Percentiles rank a stretch among this genome's conserved stretches.
Evolutionary conservation across 2,113 vertebrate genomes (phyloP).

Genomic region (Paradoxurus hermaphroditus): DNA sequence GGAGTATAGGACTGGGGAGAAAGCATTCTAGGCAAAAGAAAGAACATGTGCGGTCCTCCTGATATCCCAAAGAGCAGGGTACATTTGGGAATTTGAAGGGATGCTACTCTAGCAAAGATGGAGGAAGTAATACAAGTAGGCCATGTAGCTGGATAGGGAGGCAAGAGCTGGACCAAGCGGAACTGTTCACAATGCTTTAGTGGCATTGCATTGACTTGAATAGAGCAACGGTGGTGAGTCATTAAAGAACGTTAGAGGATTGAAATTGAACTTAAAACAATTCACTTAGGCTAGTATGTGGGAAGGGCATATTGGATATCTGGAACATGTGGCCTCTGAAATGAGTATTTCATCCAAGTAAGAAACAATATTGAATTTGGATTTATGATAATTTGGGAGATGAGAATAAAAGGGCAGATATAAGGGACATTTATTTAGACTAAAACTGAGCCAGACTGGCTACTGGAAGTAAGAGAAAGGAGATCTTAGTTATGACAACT

Average conservation of each 20-base stretch:
- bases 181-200: not conserved
- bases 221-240: not conserved
- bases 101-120: not conserved
- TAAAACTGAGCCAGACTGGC: not conserved
- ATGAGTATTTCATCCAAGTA: not conserved
- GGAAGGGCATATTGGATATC: not conserved
- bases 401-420: not conserved
- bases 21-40: not conserved
- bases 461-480: not conserved
- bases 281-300: not conserved
- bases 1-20: not conserved
- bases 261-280: not conserved
- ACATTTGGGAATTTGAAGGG: not conserved
- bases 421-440: not conserved
- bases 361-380: not conserved
- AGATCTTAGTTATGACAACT: not conserved
- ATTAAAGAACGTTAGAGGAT: not conserved
- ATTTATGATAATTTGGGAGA: not conserved
- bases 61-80: not conserved
- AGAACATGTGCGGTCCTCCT: not conserved
- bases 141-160: not conserved
- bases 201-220: not conserved
- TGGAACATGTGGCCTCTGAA: not conserved
- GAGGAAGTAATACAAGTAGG: not conserved
- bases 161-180: not conserved